A percentile compares a stretch with the other conserved stretches of the same genome.
These are phyloP conservation scores for Capromys pilorides DNA, from an alignment of 2,797 vertebrate genomes.

Conservation along the genomic window DNA sequence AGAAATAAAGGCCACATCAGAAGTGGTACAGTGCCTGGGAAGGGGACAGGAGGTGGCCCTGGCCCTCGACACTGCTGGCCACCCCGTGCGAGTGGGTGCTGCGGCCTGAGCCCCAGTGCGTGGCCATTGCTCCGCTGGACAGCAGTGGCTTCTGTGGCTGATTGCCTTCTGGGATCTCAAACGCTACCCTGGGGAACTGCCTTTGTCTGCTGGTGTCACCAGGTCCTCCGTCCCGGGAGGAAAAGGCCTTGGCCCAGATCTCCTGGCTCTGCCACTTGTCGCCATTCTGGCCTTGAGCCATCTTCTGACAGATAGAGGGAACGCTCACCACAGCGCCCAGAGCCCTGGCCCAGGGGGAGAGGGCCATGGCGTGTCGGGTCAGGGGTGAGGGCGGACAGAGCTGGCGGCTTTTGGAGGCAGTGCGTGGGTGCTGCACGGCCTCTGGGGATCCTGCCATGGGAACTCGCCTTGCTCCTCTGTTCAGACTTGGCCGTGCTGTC, in stretches of 20 bases:
- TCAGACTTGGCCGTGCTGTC: slow-evolving; percentile 75
- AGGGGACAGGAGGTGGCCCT: neutral
- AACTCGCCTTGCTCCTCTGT: neutral
- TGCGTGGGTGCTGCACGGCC: too few species aligned
- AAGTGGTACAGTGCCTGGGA: neutral
- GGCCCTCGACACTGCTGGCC: neutral
- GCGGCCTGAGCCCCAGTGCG: neutral
- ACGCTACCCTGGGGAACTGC: neutral
- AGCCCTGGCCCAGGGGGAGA: neutral
- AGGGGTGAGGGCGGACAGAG: too few species aligned
- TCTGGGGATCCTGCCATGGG: neutral
- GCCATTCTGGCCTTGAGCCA: neutral
- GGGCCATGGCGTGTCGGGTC: neutral
- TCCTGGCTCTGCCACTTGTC: neutral
- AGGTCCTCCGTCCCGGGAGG: neutral
- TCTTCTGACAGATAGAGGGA: neutral
- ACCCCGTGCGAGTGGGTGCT: neutral
- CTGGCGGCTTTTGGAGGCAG: neutral
- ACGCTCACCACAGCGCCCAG: neutral
- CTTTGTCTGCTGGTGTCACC: neutral
- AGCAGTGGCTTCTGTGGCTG: neutral
- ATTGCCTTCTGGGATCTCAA: slow-evolving; percentile 8
- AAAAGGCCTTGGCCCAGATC: neutral
- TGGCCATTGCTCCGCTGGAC: neutral
- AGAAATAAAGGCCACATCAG: neutral